Conservation (phyloP, 2,113 vertebrate species). For the Prochilodus magdalenae region DNA sequence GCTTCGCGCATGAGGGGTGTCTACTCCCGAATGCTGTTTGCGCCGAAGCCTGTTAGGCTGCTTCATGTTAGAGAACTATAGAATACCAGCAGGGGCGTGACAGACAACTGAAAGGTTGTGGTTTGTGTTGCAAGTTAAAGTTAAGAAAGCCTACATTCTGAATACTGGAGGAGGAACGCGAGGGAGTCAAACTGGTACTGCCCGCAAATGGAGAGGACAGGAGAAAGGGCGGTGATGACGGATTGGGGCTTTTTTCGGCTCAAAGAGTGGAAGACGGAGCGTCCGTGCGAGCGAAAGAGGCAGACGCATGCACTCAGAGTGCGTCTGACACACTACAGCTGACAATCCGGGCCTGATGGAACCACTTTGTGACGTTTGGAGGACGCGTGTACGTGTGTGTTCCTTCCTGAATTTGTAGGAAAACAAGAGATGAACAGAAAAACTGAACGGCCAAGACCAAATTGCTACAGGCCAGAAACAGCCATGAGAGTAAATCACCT, state of each 20-base stretch:
- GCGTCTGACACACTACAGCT: constrained; percentile 18
- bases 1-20: not conserved
- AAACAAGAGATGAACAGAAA: not conserved
- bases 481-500: too few species aligned
- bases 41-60: too few species aligned
- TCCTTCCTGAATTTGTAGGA: not conserved
- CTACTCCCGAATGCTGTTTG: not conserved
- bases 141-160: not conserved
- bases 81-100: not conserved
- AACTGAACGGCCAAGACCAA: too few species aligned
- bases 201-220: not conserved
- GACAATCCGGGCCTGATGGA: constrained; percentile 15
- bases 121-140: not conserved
- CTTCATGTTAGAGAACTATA: not conserved
- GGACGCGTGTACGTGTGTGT: not conserved
- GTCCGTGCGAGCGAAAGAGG: not conserved
- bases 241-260: not conserved
- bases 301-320: constrained; percentile 4
- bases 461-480: too few species aligned
- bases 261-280: not conserved
- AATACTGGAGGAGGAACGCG: not conserved
- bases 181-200: not conserved
- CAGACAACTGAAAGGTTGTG: not conserved
- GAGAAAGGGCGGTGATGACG: not conserved
- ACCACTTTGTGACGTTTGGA: constrained; percentile 22